Conservation (phyloP, 1,140 invertebrate genomes). For the Drosophila pandora region DNA sequence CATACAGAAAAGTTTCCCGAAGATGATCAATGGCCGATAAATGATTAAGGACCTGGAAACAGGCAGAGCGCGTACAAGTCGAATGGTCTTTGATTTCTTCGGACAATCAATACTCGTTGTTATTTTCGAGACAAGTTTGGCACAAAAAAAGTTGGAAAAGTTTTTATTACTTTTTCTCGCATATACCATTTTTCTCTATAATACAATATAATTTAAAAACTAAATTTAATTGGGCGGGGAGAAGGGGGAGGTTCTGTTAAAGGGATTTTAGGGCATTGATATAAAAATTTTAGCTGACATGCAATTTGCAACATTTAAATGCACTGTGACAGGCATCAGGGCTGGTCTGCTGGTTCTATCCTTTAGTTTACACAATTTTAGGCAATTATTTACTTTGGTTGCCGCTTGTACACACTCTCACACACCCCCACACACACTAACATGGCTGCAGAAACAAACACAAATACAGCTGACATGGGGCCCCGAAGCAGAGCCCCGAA, state of each 20-base stretch:
- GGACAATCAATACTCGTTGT: constrained; percentile 25
- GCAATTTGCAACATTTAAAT: constrained; percentile 49
- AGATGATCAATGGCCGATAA: constrained; percentile 49
- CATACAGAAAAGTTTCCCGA: constrained; percentile 17
- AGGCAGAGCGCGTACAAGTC: constrained; percentile 5
- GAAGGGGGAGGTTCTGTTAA: too few relatives aligned
- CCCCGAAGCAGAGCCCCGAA: constrained; percentile 28
- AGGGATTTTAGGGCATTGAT: too few relatives aligned
- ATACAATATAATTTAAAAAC: background rate
- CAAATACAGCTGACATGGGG: constrained; percentile 3
- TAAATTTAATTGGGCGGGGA: constrained; percentile 40
- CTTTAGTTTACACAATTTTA: constrained; percentile 61
- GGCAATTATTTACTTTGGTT: constrained; percentile 74
- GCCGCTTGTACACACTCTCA: background rate
- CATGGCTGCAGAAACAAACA: background rate
- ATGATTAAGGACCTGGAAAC: constrained; percentile 19
- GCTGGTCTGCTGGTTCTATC: constrained; percentile 13
- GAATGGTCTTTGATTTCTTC: constrained; percentile 20
- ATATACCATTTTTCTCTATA: background rate
- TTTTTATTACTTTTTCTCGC: constrained; percentile 26
- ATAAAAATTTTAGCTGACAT: constrained; percentile 18
- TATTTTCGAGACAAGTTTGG: constrained; percentile 20
- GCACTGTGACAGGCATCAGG: constrained; percentile 53
- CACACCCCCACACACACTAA: background rate
- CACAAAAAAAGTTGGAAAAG: constrained; percentile 17